Evolutionary conservation across 2,797 vertebrate species (phyloP).

Genomic region (Pseudochromis fuscus): DNA sequence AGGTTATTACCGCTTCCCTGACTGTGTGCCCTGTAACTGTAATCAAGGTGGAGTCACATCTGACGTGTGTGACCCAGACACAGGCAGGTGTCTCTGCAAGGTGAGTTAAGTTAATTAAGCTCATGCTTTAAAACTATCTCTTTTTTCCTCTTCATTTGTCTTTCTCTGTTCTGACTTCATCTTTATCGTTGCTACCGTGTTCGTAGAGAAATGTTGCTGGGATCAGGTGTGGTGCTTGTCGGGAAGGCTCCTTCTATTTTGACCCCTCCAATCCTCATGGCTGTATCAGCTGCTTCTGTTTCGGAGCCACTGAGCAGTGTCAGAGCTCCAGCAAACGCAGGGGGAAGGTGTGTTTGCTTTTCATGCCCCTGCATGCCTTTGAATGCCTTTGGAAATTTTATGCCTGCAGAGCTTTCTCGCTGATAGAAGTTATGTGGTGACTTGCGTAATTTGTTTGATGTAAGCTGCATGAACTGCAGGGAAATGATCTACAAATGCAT

Average conservation of each 20-base stretch:
- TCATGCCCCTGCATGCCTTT: slow-evolving; percentile 38
- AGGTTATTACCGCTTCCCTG: slow-evolving; percentile 89
- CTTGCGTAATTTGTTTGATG: slow-evolving; percentile 4
- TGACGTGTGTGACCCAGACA: slow-evolving; percentile 87
- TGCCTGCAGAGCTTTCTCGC: slow-evolving; percentile 28
- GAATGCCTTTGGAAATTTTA: slow-evolving; percentile 39
- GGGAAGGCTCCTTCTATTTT: slow-evolving; percentile 90
- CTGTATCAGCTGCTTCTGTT: slow-evolving; percentile 94
- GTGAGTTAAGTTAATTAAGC: slow-evolving; percentile 71
- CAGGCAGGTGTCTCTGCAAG: slow-evolving; percentile 93
- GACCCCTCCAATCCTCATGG: slow-evolving; percentile 88
- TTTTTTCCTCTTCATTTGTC: neutral
- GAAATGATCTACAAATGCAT: neutral
- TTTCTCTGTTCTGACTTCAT: slow-evolving; percentile 21
- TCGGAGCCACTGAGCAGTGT: slow-evolving; percentile 87
- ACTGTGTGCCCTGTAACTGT: slow-evolving; percentile 89
- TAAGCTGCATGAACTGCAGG: slow-evolving; percentile 18
- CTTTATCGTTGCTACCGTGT: slow-evolving; percentile 21
- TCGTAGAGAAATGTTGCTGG: slow-evolving; percentile 91
- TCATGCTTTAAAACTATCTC: neutral
- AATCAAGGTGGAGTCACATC: slow-evolving; percentile 84
- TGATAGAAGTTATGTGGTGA: slow-evolving; percentile 8
- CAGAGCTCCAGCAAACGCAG: slow-evolving; percentile 87
- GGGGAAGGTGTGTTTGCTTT: slow-evolving; percentile 86
- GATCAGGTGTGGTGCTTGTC: slow-evolving; percentile 87